Evolutionary conservation across 2,888 invertebrate species (phyloP), one percentile per base, ranked within the genome.

Genomic region (Eupelmus urozonus): DNA sequence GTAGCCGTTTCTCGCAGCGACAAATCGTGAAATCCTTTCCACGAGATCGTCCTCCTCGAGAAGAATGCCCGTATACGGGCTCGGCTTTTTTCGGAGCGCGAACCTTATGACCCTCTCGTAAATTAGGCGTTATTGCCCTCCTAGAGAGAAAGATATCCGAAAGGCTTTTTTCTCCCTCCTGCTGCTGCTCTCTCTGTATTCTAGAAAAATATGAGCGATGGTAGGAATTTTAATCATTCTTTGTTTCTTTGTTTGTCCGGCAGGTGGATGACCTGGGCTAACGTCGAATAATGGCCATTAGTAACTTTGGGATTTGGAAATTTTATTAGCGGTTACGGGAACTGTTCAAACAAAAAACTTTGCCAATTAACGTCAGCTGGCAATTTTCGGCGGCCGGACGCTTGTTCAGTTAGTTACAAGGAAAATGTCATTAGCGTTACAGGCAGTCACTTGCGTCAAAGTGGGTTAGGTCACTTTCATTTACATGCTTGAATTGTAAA

Each of bases 111-210:
- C 83, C 81, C 81, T 78, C 82, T 79, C 83, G 83, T 85, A 85
- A 85, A 85, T 85, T 84, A 82, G 76, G 79, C 81, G 82, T 84
- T 86, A 86, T 85, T 83, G 83, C 84, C 80, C 42, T 16, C 55
- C 9, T 5, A 3, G 23, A 23, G 42, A 40, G 34, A n/a, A 49
- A 70, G 60, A 60, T 20, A 49, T 66, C 55, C 16, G 45, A 2
- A 45, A 13, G 34, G 11, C 20, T 20, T n/a, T n/a, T n/a, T n/a
- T 62, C 42, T 51, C 65, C 13, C n/a, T 23, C 42, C 11, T 60
- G 3, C 9, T 3, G 34, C 13, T 3, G 18, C 18, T 34, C 1
- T 34, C 34, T 9, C 5, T 9, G 34, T 34, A 3, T 34, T 51
- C 49, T 29, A n/a, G 45, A 55, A 62, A 42, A 73, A 73, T 45